Evolutionary conservation across 2,113 vertebrate species (phyloP).

Genomic region (Saccopteryx bilineata): DNA sequence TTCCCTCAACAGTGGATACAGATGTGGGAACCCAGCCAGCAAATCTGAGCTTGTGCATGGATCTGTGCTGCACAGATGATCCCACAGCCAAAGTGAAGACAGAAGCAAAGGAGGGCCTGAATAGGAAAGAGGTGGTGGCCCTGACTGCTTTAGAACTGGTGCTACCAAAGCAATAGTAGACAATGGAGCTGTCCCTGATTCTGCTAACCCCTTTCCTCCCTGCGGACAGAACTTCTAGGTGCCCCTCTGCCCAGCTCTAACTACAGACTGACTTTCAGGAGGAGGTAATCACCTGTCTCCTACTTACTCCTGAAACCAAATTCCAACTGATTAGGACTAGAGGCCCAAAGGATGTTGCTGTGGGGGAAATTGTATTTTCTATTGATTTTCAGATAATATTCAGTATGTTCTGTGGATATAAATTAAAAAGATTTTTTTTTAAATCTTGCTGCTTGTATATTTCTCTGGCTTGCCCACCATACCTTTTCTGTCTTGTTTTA

Average conservation of each 20-base stretch:
- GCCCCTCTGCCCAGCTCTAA: not conserved
- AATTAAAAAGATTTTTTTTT: not conserved
- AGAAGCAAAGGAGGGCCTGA: not conserved
- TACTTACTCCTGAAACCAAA: constrained; percentile 4
- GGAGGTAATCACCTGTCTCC: not conserved
- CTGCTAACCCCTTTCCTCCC: not conserved
- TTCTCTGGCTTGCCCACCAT: not conserved
- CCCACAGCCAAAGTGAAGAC: not conserved
- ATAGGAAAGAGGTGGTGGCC: not conserved
- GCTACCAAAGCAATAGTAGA: not conserved
- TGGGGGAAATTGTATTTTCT: not conserved
- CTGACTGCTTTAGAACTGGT: not conserved
- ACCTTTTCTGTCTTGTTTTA: constrained; percentile 58
- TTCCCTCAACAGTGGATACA: not conserved
- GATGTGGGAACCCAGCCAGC: not conserved
- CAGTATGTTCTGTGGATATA: not conserved
- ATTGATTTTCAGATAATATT: constrained; percentile 55
- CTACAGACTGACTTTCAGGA: not conserved
- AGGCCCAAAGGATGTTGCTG: constrained; percentile 35
- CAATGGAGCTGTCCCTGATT: not conserved
- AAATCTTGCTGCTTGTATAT: not conserved
- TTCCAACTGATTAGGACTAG: not conserved
- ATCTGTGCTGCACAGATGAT: not conserved
- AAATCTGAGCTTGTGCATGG: not conserved
- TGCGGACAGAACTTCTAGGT: not conserved